Evolutionary conservation across 2,797 vertebrate species (phyloP).

Genomic region (Sandelia bainsii): DNA sequence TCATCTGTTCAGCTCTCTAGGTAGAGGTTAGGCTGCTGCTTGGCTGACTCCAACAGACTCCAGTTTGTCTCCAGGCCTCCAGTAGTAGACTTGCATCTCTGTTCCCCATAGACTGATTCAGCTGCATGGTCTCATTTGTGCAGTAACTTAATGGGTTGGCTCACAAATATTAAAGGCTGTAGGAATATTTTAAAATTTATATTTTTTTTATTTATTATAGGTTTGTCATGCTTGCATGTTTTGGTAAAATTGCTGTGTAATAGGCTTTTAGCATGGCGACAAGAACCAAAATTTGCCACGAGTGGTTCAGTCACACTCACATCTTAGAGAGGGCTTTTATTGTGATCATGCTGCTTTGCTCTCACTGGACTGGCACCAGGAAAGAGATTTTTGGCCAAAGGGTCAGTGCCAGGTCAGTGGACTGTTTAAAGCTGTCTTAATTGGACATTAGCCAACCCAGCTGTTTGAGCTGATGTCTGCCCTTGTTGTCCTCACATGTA

Average conservation of each 20-base stretch:
- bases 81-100: slow-evolving; percentile 39
- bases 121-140: slow-evolving; percentile 12
- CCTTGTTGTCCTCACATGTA: slow-evolving; percentile 46
- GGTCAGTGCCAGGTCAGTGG: slow-evolving; percentile 58
- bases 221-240: slow-evolving; percentile 20
- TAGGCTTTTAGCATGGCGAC: slow-evolving; percentile 46
- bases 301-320: slow-evolving; percentile 50
- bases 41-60: slow-evolving; percentile 63
- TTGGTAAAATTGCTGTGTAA: slow-evolving; percentile 50
- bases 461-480: slow-evolving; percentile 59
- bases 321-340: slow-evolving; percentile 42
- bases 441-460: slow-evolving; percentile 64
- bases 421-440: slow-evolving; percentile 63
- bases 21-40: slow-evolving; percentile 69
- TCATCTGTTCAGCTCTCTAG: slow-evolving; percentile 82
- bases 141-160: slow-evolving; percentile 41
- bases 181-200: slow-evolving; percentile 10
- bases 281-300: slow-evolving; percentile 46
- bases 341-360: slow-evolving; percentile 54
- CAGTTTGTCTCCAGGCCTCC: slow-evolving; percentile 26
- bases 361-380: slow-evolving; percentile 58
- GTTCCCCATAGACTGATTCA: slow-evolving; percentile 48
- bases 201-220: slow-evolving; percentile 40
- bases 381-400: slow-evolving; percentile 58
- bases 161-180: slow-evolving; percentile 31